Percentiles rank a stretch among this genome's conserved stretches.
Evolutionary conservation across 2,113 vertebrate species (phyloP).

Genomic region (Chaetorhynchus papuensis): DNA sequence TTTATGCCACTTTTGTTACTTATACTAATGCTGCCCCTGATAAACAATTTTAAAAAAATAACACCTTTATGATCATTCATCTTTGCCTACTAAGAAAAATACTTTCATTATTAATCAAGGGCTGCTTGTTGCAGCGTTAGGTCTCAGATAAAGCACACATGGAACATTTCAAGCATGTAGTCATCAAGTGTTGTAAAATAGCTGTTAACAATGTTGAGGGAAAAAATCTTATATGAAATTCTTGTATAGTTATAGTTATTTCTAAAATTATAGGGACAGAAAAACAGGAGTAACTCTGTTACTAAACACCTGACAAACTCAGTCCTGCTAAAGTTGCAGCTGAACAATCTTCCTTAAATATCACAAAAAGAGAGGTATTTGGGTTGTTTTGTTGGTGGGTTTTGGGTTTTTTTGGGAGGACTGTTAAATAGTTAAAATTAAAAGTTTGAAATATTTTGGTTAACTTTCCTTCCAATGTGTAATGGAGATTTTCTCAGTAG

Average conservation of each 20-base stretch:
- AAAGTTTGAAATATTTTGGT: background rate
- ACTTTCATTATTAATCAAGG: background rate
- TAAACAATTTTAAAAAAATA: background rate
- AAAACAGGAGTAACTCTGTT: background rate
- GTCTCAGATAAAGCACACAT: background rate
- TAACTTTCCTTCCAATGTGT: background rate
- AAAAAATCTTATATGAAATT: background rate
- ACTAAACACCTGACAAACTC: background rate
- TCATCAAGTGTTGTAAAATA: background rate
- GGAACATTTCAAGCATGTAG: background rate
- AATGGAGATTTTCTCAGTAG: background rate
- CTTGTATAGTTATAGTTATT: background rate
- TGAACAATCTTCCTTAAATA: background rate
- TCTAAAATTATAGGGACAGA: background rate
- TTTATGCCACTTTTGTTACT: rapidly evolving
- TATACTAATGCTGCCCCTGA: background rate
- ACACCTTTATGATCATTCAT: background rate
- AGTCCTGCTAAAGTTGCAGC: background rate
- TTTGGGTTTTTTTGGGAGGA: too few relatives aligned
- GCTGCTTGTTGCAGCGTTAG: background rate
- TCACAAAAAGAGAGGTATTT: background rate
- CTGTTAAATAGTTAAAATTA: background rate
- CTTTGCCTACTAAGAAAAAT: background rate
- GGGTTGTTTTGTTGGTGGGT: background rate
- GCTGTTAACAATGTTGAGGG: background rate